These are phyloP conservation scores for Lacanobia wlatinum DNA, from an alignment of 2,888 invertebrate species.

Conservation along the genomic window DNA sequence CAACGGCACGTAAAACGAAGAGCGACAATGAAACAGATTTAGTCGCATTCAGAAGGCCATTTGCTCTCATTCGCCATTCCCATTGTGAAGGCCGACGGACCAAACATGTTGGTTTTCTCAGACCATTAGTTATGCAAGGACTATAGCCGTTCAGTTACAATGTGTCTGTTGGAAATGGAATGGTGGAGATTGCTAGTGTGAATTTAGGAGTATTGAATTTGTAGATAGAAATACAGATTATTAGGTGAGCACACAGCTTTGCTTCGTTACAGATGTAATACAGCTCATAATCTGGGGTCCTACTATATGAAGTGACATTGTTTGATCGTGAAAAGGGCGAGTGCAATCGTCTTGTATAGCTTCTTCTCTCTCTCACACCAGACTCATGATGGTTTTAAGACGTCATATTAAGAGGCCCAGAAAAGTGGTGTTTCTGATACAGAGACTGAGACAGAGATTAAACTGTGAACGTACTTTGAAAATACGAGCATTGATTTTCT, in stretches of 20 bases:
- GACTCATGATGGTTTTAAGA: no score
- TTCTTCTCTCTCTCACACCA: no score
- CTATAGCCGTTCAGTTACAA: conserved; percentile 36
- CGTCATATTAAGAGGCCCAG: no score
- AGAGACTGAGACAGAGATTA: neutral
- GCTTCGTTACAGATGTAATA: neutral
- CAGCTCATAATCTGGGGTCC: neutral
- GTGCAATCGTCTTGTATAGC: no score
- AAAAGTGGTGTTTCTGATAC: no score
- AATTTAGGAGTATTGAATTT: conserved; percentile 9
- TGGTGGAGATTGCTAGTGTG: neutral
- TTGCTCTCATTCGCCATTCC: conserved; percentile 59
- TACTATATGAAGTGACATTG: no score
- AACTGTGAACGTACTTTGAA: neutral
- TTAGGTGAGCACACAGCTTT: neutral
- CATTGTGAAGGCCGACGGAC: conserved; percentile 44
- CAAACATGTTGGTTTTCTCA: conserved; percentile 59
- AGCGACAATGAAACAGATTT: conserved; percentile 47
- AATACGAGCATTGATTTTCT: neutral
- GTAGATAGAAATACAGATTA: neutral
- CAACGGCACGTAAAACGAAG: conserved; percentile 28
- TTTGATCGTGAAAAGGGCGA: no score
- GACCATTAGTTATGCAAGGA: conserved; percentile 56
- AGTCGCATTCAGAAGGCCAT: conserved; percentile 40
- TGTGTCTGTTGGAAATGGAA: conserved; percentile 26